Evolutionary conservation across 2,797 vertebrate species (phyloP).

Genomic region (Sorex maritimensis): DNA sequence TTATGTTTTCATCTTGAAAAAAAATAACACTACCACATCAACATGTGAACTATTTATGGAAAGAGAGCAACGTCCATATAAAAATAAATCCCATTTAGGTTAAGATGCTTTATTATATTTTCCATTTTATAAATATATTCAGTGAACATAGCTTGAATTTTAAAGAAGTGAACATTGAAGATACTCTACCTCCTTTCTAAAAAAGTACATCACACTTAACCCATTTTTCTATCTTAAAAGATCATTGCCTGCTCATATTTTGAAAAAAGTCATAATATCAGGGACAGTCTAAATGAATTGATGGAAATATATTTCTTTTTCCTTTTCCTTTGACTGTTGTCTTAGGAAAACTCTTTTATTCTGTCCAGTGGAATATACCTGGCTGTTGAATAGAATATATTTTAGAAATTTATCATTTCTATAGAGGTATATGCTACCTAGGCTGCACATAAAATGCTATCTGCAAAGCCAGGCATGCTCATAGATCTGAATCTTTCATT

Average conservation of each 20-base stretch:
- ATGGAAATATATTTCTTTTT: slow-evolving; percentile 60
- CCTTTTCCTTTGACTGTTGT: slow-evolving; percentile 70
- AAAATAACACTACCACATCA: slow-evolving; percentile 42
- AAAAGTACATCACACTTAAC: slow-evolving; percentile 54
- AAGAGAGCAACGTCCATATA: slow-evolving; percentile 9
- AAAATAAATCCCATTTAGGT: slow-evolving; percentile 46
- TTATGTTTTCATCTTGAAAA: slow-evolving; percentile 51
- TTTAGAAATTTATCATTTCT: slow-evolving; percentile 70
- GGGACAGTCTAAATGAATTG: slow-evolving; percentile 51
- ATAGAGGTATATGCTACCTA: slow-evolving; percentile 61
- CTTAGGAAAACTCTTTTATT: slow-evolving; percentile 39
- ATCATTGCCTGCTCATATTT: slow-evolving; percentile 17
- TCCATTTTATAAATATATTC: slow-evolving; percentile 32
- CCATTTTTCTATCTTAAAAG: slow-evolving; percentile 47
- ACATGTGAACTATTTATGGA: slow-evolving; percentile 29
- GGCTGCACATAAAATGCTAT: slow-evolving; percentile 60
- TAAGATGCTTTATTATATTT: slow-evolving; percentile 48
- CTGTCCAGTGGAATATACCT: slow-evolving; percentile 54
- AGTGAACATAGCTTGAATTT: slow-evolving; percentile 46
- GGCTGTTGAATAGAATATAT: slow-evolving; percentile 60
- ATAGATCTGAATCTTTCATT: slow-evolving; percentile 70
- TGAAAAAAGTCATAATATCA: slow-evolving; percentile 48
- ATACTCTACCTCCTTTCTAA: slow-evolving; percentile 59
- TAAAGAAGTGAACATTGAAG: slow-evolving; percentile 69
- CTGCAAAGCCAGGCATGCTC: slow-evolving; percentile 47